A percentile compares a stretch with the other conserved stretches of the same genome.
These are phyloP conservation scores for Peromyscus melanophrys DNA, from an alignment of 2,797 vertebrate genomes.

Conservation along the genomic window DNA sequence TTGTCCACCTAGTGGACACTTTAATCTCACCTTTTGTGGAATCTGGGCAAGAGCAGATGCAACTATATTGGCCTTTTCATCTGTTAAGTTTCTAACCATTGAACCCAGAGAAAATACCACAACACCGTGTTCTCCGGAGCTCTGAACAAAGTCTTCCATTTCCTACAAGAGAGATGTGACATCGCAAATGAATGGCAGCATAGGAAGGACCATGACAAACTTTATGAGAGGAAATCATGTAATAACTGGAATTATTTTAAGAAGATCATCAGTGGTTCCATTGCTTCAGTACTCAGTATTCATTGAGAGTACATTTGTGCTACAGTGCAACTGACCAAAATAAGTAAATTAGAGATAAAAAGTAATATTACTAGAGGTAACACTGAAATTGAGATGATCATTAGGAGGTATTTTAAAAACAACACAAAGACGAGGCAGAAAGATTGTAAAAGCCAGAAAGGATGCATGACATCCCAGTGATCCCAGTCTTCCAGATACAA, in stretches of 20 bases:
- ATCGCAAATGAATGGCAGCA: neutral
- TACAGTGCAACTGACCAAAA: neutral
- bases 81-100: neutral
- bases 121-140: constrained; percentile 16
- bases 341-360: neutral
- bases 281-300: neutral
- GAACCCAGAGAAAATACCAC: constrained; percentile 60
- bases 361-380: neutral
- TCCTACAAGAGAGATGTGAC: neutral
- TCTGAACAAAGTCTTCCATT: constrained; percentile 55
- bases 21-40: constrained; percentile 37
- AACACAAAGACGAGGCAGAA: neutral
- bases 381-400: neutral
- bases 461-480: too few species aligned
- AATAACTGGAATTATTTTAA: neutral
- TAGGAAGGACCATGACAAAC: neutral
- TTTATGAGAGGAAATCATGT: too few species aligned
- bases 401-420: neutral
- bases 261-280: neutral
- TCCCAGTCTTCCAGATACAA: neutral
- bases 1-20: too few species aligned
- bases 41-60: constrained; percentile 21
- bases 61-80: neutral
- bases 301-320: neutral
- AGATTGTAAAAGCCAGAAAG: neutral